Base-by-base conservation (phyloP, 2,797 vertebrate genomes). In the Microctenopoma lineatum region DNA sequence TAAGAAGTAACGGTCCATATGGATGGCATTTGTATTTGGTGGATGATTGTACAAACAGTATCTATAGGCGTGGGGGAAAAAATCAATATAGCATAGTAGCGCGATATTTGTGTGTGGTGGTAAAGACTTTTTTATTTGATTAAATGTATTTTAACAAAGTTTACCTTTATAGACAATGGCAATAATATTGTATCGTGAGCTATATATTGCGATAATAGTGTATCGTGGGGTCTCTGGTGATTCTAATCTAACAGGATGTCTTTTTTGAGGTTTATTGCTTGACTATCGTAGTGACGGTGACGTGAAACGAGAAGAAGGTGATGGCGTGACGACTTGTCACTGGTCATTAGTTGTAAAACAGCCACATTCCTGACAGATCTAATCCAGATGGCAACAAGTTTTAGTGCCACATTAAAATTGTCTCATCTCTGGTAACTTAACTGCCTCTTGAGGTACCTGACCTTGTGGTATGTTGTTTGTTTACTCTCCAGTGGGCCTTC, bases 401-500 rank as follows among this genome's bases (percentile, higher is more conserved):
- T 87, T 88, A 89, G 80, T 88, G 79, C 71, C 75, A 81, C 83
- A 84, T 90, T 91, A 90, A 89, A 90, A 73, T 45, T 26, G 74
- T 87, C 87, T 90, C 87, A 81, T 91, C 86, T 85, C 77, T 86
- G 69, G 81, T 75, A 85, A 78, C 84, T 87, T 88, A 81, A 86
- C 70, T 84, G 73, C 82, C 74, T 86, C 80, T 88, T 8, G 59
- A 84, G 84, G 83, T 85, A 75, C 84, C 87, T 87, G 86, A 91
- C 85, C 87, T 83, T 74, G 77, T 89, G 88, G 87, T 90, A 87
- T 92, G 89, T 77, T 92, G 83, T 91, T 92, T 91, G 87, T 92
- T 92, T 91, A 81, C 87, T 90, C 84, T 73, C 77, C 66, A 47
- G 70, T 77, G 81, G 84, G 77, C 62, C 73, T 91, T 92, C 73